A percentile compares a stretch with the other conserved stretches of the same genome.
phyloP scores from a whole-genome alignment of 2,888 invertebrate species.

The Spodoptera picta region DNA sequence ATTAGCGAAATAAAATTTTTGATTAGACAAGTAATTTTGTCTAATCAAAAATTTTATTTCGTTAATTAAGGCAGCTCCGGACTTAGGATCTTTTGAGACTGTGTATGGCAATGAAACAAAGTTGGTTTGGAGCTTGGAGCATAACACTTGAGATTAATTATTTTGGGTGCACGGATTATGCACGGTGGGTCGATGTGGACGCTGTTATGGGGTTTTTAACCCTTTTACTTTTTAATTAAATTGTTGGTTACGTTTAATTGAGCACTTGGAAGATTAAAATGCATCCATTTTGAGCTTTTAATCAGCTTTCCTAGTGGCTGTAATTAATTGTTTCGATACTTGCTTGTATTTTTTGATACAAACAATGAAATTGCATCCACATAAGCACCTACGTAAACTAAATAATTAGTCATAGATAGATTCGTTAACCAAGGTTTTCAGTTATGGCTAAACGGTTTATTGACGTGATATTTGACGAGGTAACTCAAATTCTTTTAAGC shows the following conservation, averaged over 20 bases:
- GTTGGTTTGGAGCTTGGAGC: conserved; percentile 58
- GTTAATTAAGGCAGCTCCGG: too few species aligned
- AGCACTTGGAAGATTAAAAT: conserved; percentile 22
- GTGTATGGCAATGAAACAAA: conserved; percentile 32
- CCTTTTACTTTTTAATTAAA: conserved; percentile 56
- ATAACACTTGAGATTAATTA: conserved; percentile 68
- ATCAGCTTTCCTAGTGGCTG: not conserved
- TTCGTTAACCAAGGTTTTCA: too few species aligned
- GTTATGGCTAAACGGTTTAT: too few species aligned
- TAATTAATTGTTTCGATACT: not conserved
- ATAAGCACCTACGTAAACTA: too few species aligned
- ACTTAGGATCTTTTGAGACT: conserved; percentile 8
- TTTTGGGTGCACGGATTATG: conserved; percentile 70
- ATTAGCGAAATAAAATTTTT: not conserved
- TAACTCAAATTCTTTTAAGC: too few species aligned
- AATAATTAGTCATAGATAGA: too few species aligned
- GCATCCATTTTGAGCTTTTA: conserved; percentile 9
- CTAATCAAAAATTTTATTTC: too few species aligned
- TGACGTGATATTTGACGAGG: too few species aligned
- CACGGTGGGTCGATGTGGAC: conserved; percentile 54
- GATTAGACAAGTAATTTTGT: too few species aligned
- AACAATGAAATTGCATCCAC: too few species aligned
- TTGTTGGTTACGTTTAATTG: conserved; percentile 43
- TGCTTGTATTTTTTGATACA: too few species aligned
- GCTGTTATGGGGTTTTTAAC: conserved; percentile 65